phyloP scores from a whole-genome alignment of 2,888 invertebrate species.

The Melolontha melolontha region DNA sequence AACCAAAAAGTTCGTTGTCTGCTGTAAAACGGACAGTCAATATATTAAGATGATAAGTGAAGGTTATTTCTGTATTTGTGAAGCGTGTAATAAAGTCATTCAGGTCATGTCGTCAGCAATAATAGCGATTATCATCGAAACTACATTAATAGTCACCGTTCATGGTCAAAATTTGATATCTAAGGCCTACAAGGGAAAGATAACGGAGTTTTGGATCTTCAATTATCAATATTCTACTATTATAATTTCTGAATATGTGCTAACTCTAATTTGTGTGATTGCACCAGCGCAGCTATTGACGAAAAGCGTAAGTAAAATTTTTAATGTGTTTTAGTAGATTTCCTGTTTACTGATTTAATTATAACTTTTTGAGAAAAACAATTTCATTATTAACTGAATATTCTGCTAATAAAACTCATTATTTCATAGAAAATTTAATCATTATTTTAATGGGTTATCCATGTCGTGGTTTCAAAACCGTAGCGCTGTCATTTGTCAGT shows the following conservation, averaged over 20 bases:
- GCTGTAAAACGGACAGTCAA: conserved; percentile 5
- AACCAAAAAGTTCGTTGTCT: conserved; percentile 3
- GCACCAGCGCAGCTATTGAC: conserved; percentile 9
- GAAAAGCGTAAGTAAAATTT: conserved; percentile 21
- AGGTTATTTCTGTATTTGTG: conserved; percentile 21
- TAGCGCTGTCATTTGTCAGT: too few relatives aligned
- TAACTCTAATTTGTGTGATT: conserved; percentile 10
- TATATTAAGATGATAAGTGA: conserved; percentile 11
- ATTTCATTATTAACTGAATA: too few relatives aligned
- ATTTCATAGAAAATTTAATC: too few relatives aligned
- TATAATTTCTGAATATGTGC: conserved; percentile 1
- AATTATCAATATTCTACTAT: conserved; percentile 16
- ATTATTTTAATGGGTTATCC: too few relatives aligned
- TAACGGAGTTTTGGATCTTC: conserved; percentile 28
- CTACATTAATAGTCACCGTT: conserved; percentile 8
- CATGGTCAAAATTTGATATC: conserved; percentile 36
- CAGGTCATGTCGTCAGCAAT: background rate
- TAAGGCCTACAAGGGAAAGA: conserved; percentile 32
- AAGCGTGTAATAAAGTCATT: conserved; percentile 11
- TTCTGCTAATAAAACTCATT: too few relatives aligned
- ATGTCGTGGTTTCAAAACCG: too few relatives aligned
- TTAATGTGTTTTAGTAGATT: too few relatives aligned
- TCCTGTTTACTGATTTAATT: too few relatives aligned
- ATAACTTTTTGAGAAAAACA: too few relatives aligned
- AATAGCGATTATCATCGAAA: background rate